Percentiles rank a stretch among this genome's conserved stretches.
phyloP scores from a whole-genome alignment of 2,888 invertebrate species.

The Thalpophila matura region DNA sequence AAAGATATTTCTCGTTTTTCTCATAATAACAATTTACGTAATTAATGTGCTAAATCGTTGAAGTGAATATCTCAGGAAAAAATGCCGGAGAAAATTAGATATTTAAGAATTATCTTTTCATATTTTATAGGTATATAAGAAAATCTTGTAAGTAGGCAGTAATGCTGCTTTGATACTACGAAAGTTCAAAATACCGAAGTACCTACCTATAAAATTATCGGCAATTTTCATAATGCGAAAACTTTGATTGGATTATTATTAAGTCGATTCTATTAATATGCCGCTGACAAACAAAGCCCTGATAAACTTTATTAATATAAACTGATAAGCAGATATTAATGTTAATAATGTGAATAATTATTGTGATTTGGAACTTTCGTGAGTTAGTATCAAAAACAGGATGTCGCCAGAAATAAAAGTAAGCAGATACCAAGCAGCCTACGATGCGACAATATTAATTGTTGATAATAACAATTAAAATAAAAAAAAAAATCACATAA shows the following conservation, averaged over 20 bases:
- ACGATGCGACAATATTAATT: conserved; percentile 42
- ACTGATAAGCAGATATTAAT: conserved; percentile 17
- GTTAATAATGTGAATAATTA: conserved; percentile 2
- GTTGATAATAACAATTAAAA: conserved; percentile 22
- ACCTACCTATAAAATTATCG: conserved; percentile 37
- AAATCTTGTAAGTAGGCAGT: conserved; percentile 62
- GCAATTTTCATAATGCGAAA: conserved; percentile 33
- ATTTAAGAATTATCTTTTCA: conserved; percentile 57
- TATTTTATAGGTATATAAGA: conserved; percentile 62
- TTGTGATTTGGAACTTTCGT: conserved; percentile 46
- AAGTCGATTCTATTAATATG: conserved; percentile 13
- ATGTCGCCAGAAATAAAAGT: conserved; percentile 74
- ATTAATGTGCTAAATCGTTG: neutral
- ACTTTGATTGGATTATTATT: conserved; percentile 47
- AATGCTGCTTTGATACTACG: conserved; percentile 54
- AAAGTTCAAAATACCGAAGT: conserved; percentile 54
- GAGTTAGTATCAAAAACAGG: conserved; percentile 63
- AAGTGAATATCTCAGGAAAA: conserved; percentile 18
- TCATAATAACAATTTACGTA: conserved; percentile 19
- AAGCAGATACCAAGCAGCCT: conserved; percentile 72
- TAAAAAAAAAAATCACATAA: conserved; percentile 5
- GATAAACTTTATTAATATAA: conserved; percentile 37
- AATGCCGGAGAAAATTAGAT: conserved; percentile 22
- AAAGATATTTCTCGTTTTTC: conserved; percentile 51
- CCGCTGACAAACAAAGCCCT: conserved; percentile 18